Evolutionary conservation across 2,113 vertebrate species (phyloP).

Genomic region (Megaceryle maxima): DNA sequence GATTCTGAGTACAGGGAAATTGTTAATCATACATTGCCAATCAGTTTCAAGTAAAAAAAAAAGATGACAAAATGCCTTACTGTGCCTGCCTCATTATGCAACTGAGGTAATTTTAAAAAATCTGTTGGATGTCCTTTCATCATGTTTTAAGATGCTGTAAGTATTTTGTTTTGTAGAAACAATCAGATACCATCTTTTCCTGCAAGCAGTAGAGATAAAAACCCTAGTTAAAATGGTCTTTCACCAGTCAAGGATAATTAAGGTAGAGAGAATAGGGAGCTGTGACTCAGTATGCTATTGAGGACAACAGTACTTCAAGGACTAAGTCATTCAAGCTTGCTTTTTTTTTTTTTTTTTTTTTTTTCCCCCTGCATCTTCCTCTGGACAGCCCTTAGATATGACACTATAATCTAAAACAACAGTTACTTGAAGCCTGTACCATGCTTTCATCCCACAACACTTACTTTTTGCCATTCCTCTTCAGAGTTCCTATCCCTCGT

Average conservation of each 20-base stretch:
- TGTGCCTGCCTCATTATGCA: not conserved
- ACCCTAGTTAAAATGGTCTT: not conserved
- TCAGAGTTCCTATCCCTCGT: not conserved
- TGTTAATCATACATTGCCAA: not conserved
- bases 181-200: not conserved
- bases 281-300: not conserved
- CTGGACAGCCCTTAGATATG: not conserved
- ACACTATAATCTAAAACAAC: not conserved
- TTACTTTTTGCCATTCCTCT: not conserved
- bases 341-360: not conserved
- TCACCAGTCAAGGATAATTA: not conserved
- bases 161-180: not conserved
- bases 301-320: not conserved
- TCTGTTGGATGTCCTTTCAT: not conserved
- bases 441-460: not conserved
- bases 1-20: not conserved
- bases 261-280: not conserved
- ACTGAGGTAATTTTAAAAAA: not conserved
- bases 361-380: fast-evolving
- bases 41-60: not conserved
- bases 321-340: not conserved
- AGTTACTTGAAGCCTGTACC: not conserved
- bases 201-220: not conserved
- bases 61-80: not conserved
- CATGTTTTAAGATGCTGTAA: not conserved